Percentiles rank a stretch among this genome's conserved stretches.
phyloP scores from a whole-genome alignment of 1,140 invertebrate genomes.

The Palaemon carinicauda region DNA sequence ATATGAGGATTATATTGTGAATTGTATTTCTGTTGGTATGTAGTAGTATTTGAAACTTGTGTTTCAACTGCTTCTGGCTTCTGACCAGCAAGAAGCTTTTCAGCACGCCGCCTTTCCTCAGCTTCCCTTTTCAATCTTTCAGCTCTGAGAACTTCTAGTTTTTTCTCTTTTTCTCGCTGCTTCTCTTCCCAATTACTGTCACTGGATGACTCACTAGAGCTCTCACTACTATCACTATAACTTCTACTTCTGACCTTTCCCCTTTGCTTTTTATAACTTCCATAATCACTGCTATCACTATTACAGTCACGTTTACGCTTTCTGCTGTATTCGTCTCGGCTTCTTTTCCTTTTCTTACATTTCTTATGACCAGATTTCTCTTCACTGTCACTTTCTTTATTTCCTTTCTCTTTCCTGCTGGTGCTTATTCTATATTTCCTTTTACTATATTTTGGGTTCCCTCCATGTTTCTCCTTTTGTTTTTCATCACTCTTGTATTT shows the following conservation, averaged over 20 bases:
- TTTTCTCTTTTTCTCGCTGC: slow-evolving; percentile 62
- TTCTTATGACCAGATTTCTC: slow-evolving; percentile 62
- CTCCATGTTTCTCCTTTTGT: too few relatives aligned
- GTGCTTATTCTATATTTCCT: not conserved
- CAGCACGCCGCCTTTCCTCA: slow-evolving; percentile 76
- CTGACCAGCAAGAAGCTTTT: slow-evolving; percentile 76
- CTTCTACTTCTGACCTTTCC: slow-evolving; percentile 16
- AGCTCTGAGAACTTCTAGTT: slow-evolving; percentile 79
- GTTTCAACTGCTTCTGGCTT: slow-evolving; percentile 59
- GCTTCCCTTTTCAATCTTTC: slow-evolving; percentile 82
- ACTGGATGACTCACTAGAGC: not conserved
- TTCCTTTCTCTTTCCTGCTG: not conserved
- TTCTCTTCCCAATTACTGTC: slow-evolving; percentile 22
- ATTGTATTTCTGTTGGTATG: slow-evolving; percentile 81
- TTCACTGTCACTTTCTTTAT: not conserved
- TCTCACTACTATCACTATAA: slow-evolving; percentile 4
- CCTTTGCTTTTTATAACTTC: not conserved
- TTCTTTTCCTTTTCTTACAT: slow-evolving; percentile 62
- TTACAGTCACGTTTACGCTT: slow-evolving; percentile 43
- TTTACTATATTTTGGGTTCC: too few relatives aligned
- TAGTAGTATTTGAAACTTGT: not conserved
- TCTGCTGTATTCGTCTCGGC: slow-evolving; percentile 61
- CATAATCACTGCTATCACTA: slow-evolving; percentile 15
- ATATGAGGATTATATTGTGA: slow-evolving; percentile 92
- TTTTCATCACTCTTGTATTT: slow-evolving; percentile 63